Conservation (phyloP, 1,140 invertebrate genomes). For the Spodoptera frugiperda region DNA sequence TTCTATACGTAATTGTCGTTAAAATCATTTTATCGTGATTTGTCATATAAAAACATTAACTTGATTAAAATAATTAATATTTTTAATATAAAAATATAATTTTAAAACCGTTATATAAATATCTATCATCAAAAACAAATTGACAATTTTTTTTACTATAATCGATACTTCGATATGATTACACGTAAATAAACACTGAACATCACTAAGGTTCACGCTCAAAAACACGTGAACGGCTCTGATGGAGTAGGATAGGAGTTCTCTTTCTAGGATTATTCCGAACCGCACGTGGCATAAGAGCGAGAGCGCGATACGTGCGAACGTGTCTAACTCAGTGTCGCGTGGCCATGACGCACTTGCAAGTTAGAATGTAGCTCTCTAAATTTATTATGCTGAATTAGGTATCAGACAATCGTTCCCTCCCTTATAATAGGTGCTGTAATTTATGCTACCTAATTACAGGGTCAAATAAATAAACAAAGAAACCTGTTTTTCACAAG, state of each 20-base stretch:
- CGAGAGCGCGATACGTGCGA: slow-evolving; percentile 32
- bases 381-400: background rate
- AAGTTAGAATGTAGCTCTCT: background rate
- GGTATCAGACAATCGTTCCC: background rate
- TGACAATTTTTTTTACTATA: slow-evolving; percentile 17
- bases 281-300: slow-evolving; percentile 45
- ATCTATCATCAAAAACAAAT: background rate
- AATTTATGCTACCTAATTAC: too few relatives aligned
- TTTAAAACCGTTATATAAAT: too few relatives aligned
- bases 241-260: slow-evolving; percentile 14
- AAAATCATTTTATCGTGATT: too few relatives aligned
- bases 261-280: slow-evolving; percentile 45
- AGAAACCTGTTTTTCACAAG: too few relatives aligned
- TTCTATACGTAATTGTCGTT: too few relatives aligned
- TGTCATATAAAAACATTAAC: too few relatives aligned
- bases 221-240: slow-evolving; percentile 66
- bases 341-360: slow-evolving; percentile 38
- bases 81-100: too few relatives aligned
- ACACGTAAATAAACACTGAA: slow-evolving; percentile 9
- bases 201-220: slow-evolving; percentile 67
- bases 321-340: slow-evolving; percentile 6
- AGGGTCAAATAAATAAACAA: too few relatives aligned
- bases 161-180: slow-evolving; percentile 1
- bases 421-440: background rate
- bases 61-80: too few relatives aligned